Evolutionary conservation across 2,888 invertebrate genomes (phyloP), one percentile per base, ranked within the genome.

Genomic region (Acrobasis suavella): DNA sequence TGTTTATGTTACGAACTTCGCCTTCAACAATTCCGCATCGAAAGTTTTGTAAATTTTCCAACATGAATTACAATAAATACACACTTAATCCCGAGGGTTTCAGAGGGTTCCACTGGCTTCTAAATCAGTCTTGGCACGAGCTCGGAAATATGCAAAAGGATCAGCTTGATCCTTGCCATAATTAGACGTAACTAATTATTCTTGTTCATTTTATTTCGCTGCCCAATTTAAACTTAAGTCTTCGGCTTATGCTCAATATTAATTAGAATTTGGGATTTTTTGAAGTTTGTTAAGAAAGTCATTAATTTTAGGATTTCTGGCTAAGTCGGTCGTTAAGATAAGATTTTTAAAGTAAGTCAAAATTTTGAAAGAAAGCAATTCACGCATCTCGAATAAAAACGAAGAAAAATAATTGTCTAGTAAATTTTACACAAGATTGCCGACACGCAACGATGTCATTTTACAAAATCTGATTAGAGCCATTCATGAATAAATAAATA

Each of bases 131-230:
- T 56, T 56, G 56, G 56, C 56, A 64, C 65, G 49, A 49, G 58
- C 56, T 52, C 16, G 14, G 38, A 42, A 46, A 58, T 62, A 67
- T 64, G 68, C 68, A 68, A 68, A 68, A 68, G 61, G 66, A 68
- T 49, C 60, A 64, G 14, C 37, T 52, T n/a, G 58, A 63, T 59
- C 49, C 38, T 22, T 59, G 59, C 58, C 64, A 59, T 64, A 55
- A 52, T 58, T 32, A 49, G 62, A 64, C 54, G 59, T 46, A 62
- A 60, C 50, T 38, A 56, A 55, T 52, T 52, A 52, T 38, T 55
- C 55, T 55, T 38, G 55, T 55, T 55, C 9, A 16, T 39, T 55
- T 55, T 55, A 55, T 55, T 55, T 10, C 39, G 12, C 10, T 39
- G 16, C 55, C 38, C 15, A 16, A 39, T 55, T 55, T 52, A 10